These are phyloP conservation scores for Emys orbicularis DNA, from an alignment of 2,797 vertebrate genomes.

Conservation along the genomic window DNA sequence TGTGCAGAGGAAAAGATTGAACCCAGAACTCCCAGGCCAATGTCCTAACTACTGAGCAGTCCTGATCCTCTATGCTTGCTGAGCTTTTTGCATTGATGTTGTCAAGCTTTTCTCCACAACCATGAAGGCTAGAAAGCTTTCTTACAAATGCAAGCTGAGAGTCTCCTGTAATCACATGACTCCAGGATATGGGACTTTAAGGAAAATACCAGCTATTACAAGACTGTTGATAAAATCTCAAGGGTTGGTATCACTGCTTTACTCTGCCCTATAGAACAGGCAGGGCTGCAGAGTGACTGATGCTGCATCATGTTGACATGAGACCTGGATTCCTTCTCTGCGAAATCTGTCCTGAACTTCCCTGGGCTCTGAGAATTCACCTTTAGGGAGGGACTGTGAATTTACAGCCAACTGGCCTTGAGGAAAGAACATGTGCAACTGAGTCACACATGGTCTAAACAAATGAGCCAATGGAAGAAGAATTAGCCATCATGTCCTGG, in stretches of 20 bases:
- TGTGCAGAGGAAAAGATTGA: neutral
- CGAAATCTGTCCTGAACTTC: neutral
- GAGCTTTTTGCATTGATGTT: neutral
- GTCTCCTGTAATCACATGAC: neutral
- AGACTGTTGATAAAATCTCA: neutral
- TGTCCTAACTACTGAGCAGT: neutral
- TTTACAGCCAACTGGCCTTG: neutral
- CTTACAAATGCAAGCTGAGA: neutral
- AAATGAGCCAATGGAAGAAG: conserved; percentile 21
- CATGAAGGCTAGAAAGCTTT: neutral
- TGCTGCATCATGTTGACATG: conserved; percentile 7
- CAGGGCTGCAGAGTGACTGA: neutral
- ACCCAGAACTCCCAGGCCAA: neutral
- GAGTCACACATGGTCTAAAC: conserved; percentile 29
- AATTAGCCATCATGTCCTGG: neutral
- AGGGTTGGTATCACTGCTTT: neutral
- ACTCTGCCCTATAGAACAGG: neutral
- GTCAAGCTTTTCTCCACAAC: neutral
- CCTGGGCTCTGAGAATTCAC: neutral
- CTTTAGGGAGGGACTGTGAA: neutral
- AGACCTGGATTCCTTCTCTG: neutral
- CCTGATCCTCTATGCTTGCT: neutral
- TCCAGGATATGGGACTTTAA: neutral
- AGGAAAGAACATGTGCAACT: neutral
- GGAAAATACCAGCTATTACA: neutral